phyloP scores from a whole-genome alignment of 1,140 invertebrate genomes.

The Macrosteles quadrilineatus region DNA sequence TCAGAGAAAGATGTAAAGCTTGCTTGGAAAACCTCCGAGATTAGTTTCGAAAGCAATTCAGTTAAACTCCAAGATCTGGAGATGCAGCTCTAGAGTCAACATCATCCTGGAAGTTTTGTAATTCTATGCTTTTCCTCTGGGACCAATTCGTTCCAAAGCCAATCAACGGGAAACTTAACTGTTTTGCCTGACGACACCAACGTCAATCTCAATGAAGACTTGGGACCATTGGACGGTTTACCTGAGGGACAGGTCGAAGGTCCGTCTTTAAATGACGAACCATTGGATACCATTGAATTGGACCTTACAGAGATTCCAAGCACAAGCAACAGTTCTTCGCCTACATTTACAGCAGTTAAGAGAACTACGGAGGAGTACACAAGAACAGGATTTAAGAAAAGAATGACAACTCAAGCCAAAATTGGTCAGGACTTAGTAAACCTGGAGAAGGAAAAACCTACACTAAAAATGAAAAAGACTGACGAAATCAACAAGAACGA shows the following conservation, averaged over 20 bases:
- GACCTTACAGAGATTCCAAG: background rate
- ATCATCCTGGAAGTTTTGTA: background rate
- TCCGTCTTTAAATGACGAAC: background rate
- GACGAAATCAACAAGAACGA: slow-evolving; percentile 11
- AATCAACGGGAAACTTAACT: background rate
- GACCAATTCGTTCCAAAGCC: background rate
- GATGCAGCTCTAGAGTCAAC: background rate
- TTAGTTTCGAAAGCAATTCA: slow-evolving; percentile 4
- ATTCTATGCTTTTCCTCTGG: background rate
- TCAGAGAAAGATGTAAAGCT: background rate
- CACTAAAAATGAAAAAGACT: slow-evolving; percentile 32
- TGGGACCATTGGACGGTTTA: background rate
- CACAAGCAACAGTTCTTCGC: background rate
- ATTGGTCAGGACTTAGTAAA: slow-evolving; percentile 17
- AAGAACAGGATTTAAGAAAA: background rate
- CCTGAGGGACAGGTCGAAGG: background rate
- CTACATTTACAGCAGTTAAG: background rate
- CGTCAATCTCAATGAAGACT: background rate
- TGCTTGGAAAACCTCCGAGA: background rate
- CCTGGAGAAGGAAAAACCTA: slow-evolving; percentile 34
- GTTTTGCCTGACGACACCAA: background rate
- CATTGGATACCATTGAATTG: background rate
- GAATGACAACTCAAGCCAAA: slow-evolving; percentile 20
- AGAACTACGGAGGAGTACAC: background rate
- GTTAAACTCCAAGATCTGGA: background rate